phyloP scores from a whole-genome alignment of 2,888 invertebrate species.

The Nemotelus pantherinus region DNA sequence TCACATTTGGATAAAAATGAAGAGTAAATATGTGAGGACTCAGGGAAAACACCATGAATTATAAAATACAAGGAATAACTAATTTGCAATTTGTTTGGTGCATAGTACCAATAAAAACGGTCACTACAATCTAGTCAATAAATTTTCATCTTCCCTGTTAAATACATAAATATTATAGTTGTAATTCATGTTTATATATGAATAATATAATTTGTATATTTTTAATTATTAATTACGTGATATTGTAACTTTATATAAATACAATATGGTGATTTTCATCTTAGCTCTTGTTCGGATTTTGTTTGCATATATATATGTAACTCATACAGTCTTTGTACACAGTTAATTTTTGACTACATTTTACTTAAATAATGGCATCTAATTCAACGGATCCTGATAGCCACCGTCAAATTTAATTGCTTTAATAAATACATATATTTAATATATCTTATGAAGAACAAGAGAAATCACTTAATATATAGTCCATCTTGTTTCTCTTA shows the following conservation, averaged over 20 bases:
- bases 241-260: constrained; percentile 31
- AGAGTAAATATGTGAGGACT: no score
- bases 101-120: constrained; percentile 39
- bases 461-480: constrained; percentile 5
- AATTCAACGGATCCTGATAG: neutral
- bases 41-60: neutral
- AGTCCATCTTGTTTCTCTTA: constrained; percentile 13
- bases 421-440: constrained; percentile 16
- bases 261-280: neutral
- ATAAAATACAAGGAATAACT: constrained; percentile 19
- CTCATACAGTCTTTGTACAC: constrained; percentile 36
- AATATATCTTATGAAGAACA: constrained; percentile 3
- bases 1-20: no score
- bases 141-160: neutral
- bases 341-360: constrained; percentile 1
- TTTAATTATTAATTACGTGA: constrained; percentile 9
- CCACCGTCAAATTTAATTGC: neutral
- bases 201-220: neutral
- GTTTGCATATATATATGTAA: constrained; percentile 3
- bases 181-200: neutral
- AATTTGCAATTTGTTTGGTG: constrained; percentile 33
- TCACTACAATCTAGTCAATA: constrained; percentile 36
- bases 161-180: constrained; percentile 33
- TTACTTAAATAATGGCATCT: neutral
- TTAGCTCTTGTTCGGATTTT: constrained; percentile 19